These are phyloP conservation scores for Athetis lepigone DNA, from an alignment of 2,888 invertebrate species.

Conservation along the genomic window DNA sequence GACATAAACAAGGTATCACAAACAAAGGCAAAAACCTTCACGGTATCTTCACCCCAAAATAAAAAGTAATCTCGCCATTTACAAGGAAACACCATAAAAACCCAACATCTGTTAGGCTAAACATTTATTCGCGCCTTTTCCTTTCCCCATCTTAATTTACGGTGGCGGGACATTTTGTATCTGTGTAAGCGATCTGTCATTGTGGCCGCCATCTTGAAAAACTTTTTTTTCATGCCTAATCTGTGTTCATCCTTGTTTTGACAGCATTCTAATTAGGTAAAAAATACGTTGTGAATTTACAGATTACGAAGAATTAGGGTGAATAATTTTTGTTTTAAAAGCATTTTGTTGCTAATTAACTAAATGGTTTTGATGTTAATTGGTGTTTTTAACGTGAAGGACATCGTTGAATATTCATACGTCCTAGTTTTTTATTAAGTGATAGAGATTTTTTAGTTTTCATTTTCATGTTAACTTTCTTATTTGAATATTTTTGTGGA, in stretches of 20 bases:
- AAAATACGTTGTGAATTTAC: slow-evolving; percentile 61
- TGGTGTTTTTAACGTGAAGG: slow-evolving; percentile 58
- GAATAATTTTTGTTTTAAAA: slow-evolving; percentile 55
- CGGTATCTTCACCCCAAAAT: slow-evolving; percentile 28
- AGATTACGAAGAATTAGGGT: slow-evolving; percentile 57
- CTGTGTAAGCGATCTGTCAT: slow-evolving; percentile 88
- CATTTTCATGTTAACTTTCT: background rate
- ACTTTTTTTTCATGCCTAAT: slow-evolving; percentile 76
- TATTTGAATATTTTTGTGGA: background rate
- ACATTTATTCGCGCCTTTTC: slow-evolving; percentile 63
- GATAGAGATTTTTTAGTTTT: slow-evolving; percentile 40
- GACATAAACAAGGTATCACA: slow-evolving; percentile 39
- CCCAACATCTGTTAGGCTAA: slow-evolving; percentile 58
- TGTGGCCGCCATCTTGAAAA: slow-evolving; percentile 70
- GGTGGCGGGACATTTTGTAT: slow-evolving; percentile 83
- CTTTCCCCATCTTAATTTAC: slow-evolving; percentile 65
- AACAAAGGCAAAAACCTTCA: slow-evolving; percentile 30
- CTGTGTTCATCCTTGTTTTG: slow-evolving; percentile 71
- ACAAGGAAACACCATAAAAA: slow-evolving; percentile 51
- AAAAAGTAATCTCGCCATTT: slow-evolving; percentile 53
- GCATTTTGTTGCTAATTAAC: slow-evolving; percentile 58
- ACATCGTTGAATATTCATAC: slow-evolving; percentile 53
- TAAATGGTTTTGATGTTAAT: slow-evolving; percentile 63
- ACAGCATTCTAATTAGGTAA: slow-evolving; percentile 68
- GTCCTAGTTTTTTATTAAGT: slow-evolving; percentile 41